These are phyloP conservation scores for Liopterus haemorrhoidalis DNA, from an alignment of 2,888 invertebrate genomes.

Conservation along the genomic window DNA sequence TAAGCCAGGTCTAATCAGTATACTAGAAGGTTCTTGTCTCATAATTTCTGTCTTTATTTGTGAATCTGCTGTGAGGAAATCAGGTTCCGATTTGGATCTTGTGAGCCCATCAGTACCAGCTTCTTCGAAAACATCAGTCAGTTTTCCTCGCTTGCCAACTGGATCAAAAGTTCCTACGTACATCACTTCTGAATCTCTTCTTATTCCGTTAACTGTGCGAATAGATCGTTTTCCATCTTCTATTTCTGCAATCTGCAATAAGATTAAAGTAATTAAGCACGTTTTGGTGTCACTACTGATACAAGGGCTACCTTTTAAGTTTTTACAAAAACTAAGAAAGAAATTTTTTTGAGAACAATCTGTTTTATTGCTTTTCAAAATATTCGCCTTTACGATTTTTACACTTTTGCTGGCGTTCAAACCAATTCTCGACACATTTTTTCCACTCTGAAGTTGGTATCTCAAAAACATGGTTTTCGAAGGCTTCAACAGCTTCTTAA, in stretches of 20 bases:
- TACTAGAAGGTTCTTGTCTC: slow-evolving; percentile 70
- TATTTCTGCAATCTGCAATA: slow-evolving; percentile 63
- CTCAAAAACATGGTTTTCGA: too few relatives aligned
- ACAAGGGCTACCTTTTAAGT: too few relatives aligned
- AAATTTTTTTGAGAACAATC: too few relatives aligned
- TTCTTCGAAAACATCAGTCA: slow-evolving; percentile 32
- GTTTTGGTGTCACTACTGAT: too few relatives aligned
- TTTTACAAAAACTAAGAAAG: too few relatives aligned
- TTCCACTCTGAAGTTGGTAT: too few relatives aligned
- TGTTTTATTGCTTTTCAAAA: too few relatives aligned
- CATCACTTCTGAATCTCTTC: slow-evolving; percentile 82
- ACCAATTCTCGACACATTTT: too few relatives aligned
- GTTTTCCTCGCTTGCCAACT: slow-evolving; percentile 38
- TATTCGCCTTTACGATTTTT: too few relatives aligned
- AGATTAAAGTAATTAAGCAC: too few relatives aligned
- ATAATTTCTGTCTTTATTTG: slow-evolving; percentile 58
- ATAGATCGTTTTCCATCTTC: slow-evolving; percentile 78
- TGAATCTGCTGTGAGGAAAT: slow-evolving; percentile 58
- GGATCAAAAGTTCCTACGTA: slow-evolving; percentile 77
- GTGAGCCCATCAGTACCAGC: slow-evolving; percentile 33
- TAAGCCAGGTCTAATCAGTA: slow-evolving; percentile 88
- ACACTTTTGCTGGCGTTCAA: too few relatives aligned
- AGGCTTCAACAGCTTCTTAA: too few relatives aligned
- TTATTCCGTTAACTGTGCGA: slow-evolving; percentile 70
- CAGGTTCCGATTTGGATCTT: slow-evolving; percentile 71